Evolutionary conservation across 2,888 invertebrate species (phyloP), one percentile per base, ranked within the genome.

Genomic region (Drosophila dives): DNA sequence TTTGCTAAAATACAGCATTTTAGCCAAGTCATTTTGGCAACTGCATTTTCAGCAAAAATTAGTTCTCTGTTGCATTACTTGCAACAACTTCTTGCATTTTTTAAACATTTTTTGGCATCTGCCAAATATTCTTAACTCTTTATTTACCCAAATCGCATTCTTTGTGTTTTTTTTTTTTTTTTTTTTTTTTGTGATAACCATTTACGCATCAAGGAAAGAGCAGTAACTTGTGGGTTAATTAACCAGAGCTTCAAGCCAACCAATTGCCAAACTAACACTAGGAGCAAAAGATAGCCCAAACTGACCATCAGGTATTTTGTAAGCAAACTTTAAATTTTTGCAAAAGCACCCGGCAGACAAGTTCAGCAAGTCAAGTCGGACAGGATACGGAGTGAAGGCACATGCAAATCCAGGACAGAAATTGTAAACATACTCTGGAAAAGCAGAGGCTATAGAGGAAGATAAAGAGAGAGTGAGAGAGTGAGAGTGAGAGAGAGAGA

Each of bases 251-350:
- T 64, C 45, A 23, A 48, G 45, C 50, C 36, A 54, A 50, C 11
- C 54, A 33, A 15, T 50, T 42, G 42, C 7, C 10, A 49, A 26
- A 20, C 55, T 12, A 49, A 49, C 48, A 54, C 64, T 26, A 11
- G 40, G 48, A 48, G 33, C 60, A 12, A 51, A 38, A 20, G 42
- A 23, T 54, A 61, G 29, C 20, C 48, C 33, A 54, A 17, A 45
- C 42, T 70, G 67, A 71, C 73, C 78, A 48, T 50, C 59, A 80
- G 66, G 75, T 67, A 76, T 83, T 83, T 64, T 60, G 62, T 48
- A 64, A 55, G 54, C 48, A 54, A 86, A 77, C 75, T 77, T 78
- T 77, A 50, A 56, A 65, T 72, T 80, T 80, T 75, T 56, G 65
- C 26, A 61, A 59, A 42, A 53, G 48, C 40, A 36, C 10, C 67